Evolutionary conservation across 2,888 invertebrate genomes (phyloP).

Genomic region (Lepidonotus clava): DNA sequence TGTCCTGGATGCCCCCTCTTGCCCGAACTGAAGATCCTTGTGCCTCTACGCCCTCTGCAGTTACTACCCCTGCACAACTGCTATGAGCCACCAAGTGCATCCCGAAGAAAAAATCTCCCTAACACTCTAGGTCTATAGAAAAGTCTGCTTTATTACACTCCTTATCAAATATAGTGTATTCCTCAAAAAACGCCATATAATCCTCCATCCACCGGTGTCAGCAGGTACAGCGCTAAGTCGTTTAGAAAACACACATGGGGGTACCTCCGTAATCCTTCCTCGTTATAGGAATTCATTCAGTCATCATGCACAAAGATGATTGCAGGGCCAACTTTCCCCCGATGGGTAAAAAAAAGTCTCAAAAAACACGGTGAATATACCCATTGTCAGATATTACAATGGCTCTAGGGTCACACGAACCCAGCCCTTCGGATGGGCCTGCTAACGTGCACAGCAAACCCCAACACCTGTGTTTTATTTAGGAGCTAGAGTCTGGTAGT

Average conservation of each 20-base stretch:
- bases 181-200: background rate
- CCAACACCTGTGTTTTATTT: no score
- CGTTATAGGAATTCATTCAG: background rate
- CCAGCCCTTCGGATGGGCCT: no score
- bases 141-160: slow-evolving; percentile 13
- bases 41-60: no score
- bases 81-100: no score
- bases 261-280: background rate
- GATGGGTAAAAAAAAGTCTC: background rate
- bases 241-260: background rate
- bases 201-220: background rate
- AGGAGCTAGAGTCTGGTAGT: no score
- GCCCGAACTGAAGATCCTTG: no score
- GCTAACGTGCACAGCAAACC: no score
- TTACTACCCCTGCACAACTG: no score
- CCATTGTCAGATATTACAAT: background rate
- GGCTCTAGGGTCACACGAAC: background rate
- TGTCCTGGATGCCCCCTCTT: no score
- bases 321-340: background rate
- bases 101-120: background rate
- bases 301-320: background rate
- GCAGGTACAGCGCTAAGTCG: background rate
- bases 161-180: background rate
- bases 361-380: background rate
- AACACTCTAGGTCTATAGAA: background rate